phyloP scores from a whole-genome alignment of 2,113 vertebrate genomes.

The Ciconia maguari region DNA sequence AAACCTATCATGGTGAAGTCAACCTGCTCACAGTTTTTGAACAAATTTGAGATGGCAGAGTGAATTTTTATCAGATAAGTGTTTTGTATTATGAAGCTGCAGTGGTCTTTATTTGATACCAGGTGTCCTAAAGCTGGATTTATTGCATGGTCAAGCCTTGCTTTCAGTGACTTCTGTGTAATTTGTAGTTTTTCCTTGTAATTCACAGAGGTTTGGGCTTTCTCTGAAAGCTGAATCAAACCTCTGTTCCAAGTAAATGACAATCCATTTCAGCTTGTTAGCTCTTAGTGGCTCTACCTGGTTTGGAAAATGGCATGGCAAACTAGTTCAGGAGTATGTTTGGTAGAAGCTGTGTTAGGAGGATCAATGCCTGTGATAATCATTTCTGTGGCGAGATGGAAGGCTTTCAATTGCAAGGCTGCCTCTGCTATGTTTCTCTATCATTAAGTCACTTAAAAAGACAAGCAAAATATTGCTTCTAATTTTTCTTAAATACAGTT shows the following conservation, averaged over 20 bases:
- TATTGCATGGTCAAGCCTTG: background rate
- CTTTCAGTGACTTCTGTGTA: background rate
- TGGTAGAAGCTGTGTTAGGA: background rate
- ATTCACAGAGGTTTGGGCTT: background rate
- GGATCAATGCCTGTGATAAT: background rate
- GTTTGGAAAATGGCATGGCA: background rate
- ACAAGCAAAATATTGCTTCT: slow-evolving; percentile 49
- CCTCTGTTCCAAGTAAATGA: background rate
- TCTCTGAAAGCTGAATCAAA: background rate
- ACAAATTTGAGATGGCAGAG: background rate
- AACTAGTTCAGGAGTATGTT: background rate
- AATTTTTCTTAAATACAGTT: slow-evolving; percentile 60
- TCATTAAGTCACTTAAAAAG: slow-evolving; percentile 38
- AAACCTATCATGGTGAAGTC: background rate
- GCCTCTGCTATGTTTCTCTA: background rate
- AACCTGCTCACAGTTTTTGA: background rate
- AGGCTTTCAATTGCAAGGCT: background rate
- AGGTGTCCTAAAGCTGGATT: background rate
- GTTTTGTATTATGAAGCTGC: background rate
- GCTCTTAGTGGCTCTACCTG: background rate
- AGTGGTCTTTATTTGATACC: background rate
- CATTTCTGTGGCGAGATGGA: background rate
- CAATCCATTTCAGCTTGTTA: background rate
- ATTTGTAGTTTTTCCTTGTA: background rate
- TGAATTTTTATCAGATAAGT: background rate